Base-by-base conservation (phyloP, 2,797 vertebrate species). In the Iguana delicatissima region DNA sequence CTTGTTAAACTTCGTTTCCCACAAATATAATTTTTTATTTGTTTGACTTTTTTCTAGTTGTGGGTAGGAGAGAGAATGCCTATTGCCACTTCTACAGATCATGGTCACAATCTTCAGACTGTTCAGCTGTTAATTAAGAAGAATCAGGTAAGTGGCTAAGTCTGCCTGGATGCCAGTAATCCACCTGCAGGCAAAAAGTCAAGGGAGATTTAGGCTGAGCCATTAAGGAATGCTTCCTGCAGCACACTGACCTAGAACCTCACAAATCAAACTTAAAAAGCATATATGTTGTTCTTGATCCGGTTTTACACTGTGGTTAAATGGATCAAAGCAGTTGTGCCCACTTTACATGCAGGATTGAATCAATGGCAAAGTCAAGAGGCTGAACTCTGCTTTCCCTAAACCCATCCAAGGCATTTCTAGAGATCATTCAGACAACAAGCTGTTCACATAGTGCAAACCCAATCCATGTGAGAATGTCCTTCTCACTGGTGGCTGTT, bases 111-210 rank as follows among this genome's bases (percentile, higher is more conserved):
- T 96, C 98, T 99, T 85, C 99, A 99, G 97, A 99, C 99, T 0
- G 99, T 99, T 0, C 99, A 99, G 96, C 97, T 99, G 59, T 97
- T 99, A 80, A 99, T 99, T 96, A 99, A 99, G 97, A 99, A 99
- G 96, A 99, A 99, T 92, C 99, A 99, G 98, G 99, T 99, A 94
- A 94, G 87, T 1, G 0, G 29, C 83, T 94, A 3, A 1, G 86
- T 12, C 55, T 88, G 62, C 42, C 0, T 67, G 14, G 12, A 10
- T 76, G 14, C 89, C 85, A 2, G 6, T 91, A 89, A 62, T 91
- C 20, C 42, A 82, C 88, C 0, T 0, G 42, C 22, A 73, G 52
- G 64, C 55, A 79, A 42, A 50, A 89, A 55, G 20, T 29, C 13
- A 26, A 38, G 46, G 67, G 35, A 80, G 16, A 20, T 77, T 85